Evolutionary conservation across 2,888 invertebrate species (phyloP).

Genomic region (Didymodactylos carnosus): DNA sequence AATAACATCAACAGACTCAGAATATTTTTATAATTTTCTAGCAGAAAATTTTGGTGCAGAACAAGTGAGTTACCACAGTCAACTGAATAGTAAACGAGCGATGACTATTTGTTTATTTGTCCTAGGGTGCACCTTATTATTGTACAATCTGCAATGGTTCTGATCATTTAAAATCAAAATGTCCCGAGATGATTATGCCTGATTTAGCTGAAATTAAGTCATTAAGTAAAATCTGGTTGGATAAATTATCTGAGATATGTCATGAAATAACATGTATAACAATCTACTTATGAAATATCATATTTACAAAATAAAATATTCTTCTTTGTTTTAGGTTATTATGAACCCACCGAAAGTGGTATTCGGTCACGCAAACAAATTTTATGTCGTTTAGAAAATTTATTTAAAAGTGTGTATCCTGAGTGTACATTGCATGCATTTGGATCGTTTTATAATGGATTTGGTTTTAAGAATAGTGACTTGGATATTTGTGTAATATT

Average conservation of each 20-base stretch:
- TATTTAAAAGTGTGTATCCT: constrained; percentile 17
- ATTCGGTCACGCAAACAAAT: background rate
- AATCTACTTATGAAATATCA: constrained; percentile 25
- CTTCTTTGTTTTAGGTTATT: background rate
- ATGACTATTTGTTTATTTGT: no score
- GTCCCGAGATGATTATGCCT: constrained; percentile 38
- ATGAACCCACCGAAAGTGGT: background rate
- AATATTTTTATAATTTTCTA: background rate
- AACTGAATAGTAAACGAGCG: no score
- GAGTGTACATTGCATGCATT: constrained; percentile 38
- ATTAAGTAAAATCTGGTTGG: constrained; percentile 24
- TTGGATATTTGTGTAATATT: constrained; percentile 44
- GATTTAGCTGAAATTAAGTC: constrained; percentile 28
- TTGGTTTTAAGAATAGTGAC: constrained; percentile 41
- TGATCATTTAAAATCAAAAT: constrained; percentile 37
- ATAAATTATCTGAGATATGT: constrained; percentile 27
- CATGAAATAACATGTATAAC: constrained; percentile 23
- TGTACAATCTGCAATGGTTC: constrained; percentile 38
- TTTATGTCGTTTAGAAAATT: background rate
- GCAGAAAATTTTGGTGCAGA: background rate
- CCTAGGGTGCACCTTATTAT: constrained; percentile 22
- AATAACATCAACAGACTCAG: background rate
- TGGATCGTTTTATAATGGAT: constrained; percentile 44
- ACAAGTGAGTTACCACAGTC: background rate
- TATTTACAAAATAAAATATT: background rate